phyloP scores from a whole-genome alignment of 2,888 invertebrate species.

The Nephrotoma appendiculata region DNA sequence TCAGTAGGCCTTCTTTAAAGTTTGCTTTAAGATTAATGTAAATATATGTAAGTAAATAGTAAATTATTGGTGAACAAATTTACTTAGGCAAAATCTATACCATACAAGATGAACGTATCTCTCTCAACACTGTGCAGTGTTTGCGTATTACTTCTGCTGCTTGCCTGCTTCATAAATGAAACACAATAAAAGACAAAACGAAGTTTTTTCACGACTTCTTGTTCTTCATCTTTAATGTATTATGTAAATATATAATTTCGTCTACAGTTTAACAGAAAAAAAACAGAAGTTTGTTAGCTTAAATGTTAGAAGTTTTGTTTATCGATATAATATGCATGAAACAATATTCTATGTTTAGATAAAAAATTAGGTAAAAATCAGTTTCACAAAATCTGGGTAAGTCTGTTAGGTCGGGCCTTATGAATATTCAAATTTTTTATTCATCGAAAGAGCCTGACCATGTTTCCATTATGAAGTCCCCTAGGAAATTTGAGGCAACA shows the following conservation, averaged over 20 bases:
- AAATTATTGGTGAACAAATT: background rate
- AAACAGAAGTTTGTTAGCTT: background rate
- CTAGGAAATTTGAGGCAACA: no score
- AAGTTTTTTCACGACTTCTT: background rate
- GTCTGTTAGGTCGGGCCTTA: no score
- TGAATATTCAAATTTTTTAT: no score
- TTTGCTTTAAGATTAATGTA: background rate
- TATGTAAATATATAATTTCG: background rate
- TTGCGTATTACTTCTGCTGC: background rate
- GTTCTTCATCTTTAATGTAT: background rate
- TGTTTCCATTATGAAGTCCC: no score
- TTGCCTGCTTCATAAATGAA: background rate
- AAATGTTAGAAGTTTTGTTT: background rate
- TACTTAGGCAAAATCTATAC: background rate
- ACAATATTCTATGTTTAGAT: background rate
- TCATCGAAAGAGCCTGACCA: no score
- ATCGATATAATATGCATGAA: background rate
- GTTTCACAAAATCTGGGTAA: no score
- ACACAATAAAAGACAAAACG: background rate
- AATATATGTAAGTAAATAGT: background rate
- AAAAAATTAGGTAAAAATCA: no score
- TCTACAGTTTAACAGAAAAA: background rate
- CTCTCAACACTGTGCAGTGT: background rate
- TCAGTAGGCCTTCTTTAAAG: background rate
- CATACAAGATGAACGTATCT: background rate